Evolutionary conservation across 2,113 vertebrate genomes (phyloP), one percentile per base, ranked within the genome.

Genomic region (Pelecanus crispus): DNA sequence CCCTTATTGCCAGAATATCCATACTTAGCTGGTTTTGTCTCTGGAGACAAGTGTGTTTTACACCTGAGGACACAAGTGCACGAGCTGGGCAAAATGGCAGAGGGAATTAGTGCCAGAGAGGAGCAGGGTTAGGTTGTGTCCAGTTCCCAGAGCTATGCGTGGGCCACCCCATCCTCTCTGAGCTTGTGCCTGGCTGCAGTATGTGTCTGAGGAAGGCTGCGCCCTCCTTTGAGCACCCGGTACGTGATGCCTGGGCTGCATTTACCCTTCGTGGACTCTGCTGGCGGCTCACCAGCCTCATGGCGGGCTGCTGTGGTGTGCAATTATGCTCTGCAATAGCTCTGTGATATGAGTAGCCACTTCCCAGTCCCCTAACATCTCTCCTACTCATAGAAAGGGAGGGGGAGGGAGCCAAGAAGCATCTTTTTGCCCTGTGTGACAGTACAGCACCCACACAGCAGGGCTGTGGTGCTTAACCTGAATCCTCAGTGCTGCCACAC

Each of bases 391-490:
- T 3, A 16, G 28, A 18, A 49, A 42, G 18, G 62, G 25, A 81
- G 47, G 44, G 16, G 68, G 52, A 52, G 9, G 40, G 20, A 75
- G 36, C 86, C 56, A 67, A 34, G 50, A 24, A 53, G 52, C 53
- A 65, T n/a, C 62, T 45, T 42, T 5, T 11, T 89, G 65, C 53
- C 36, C 71, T 31, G 18, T 32, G 78, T 42, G 72, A 31, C 12
- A 7, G 42, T 31, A 31, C 32, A 40, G 73, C 58, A 22, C 15
- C 24, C 0, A 0, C 45, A 13, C 53, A 31, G 1, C 24, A 5
- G 65, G 47, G 32, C 47, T 83, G 56, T 1, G 2, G 62, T 0
- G 1, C 67, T 36, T 42, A n/a, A 3, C n/a, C 13, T 0, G 22
- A 58, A 13, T 7, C 74, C 74, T 83, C 25, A 32, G 36, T 1